A percentile compares a stretch with the other conserved stretches of the same genome.
These are phyloP conservation scores for Deilephila elpenor DNA, from an alignment of 2,888 invertebrate genomes.

Conservation along the genomic window DNA sequence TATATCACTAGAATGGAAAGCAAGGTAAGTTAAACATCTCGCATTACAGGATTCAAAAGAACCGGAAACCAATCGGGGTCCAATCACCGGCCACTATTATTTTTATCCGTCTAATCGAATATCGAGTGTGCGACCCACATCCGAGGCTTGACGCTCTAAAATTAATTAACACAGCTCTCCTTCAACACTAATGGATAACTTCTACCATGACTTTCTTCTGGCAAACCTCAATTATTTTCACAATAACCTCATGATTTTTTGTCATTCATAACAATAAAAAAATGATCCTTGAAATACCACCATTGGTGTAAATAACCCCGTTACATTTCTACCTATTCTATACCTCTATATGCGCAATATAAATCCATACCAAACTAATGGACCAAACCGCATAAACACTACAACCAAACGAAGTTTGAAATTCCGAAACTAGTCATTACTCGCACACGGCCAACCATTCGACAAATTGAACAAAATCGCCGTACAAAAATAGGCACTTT, in stretches of 20 bases:
- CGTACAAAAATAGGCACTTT: slow-evolving; percentile 6
- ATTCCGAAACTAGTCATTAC: background rate
- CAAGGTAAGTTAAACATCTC: background rate
- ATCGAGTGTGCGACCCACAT: slow-evolving; percentile 58
- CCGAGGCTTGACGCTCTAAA: slow-evolving; percentile 48
- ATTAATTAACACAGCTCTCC: slow-evolving; percentile 53
- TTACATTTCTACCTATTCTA: background rate
- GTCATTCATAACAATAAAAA: too few relatives aligned
- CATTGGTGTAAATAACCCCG: background rate
- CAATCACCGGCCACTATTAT: slow-evolving; percentile 52
- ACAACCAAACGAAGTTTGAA: background rate
- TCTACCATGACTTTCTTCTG: background rate
- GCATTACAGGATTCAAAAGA: slow-evolving; percentile 8
- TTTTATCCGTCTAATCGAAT: slow-evolving; percentile 61
- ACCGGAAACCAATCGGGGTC: slow-evolving; percentile 28
- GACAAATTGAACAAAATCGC: slow-evolving; percentile 9
- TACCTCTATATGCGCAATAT: background rate
- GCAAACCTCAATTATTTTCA: background rate
- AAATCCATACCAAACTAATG: background rate
- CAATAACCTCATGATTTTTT: too few relatives aligned
- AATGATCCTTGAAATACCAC: too few relatives aligned
- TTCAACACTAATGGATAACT: background rate
- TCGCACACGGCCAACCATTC: background rate
- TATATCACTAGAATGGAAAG: too few relatives aligned
- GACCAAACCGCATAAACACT: background rate